phyloP scores from a whole-genome alignment of 2,797 vertebrate genomes.

The Miichthys miiuy region DNA sequence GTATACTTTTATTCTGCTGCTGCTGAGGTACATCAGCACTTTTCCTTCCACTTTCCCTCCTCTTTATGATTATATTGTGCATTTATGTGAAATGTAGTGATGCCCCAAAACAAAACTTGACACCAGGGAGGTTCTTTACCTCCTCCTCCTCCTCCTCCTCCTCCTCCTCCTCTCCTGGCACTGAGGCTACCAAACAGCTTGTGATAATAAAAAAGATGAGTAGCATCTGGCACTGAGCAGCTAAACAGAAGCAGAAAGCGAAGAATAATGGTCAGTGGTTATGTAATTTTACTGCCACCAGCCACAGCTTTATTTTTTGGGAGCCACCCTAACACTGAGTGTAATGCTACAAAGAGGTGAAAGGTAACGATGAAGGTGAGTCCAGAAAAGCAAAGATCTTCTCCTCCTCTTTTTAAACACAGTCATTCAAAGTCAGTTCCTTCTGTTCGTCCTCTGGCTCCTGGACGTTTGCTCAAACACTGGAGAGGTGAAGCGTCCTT shows the following conservation, averaged over 20 bases:
- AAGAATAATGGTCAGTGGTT: neutral
- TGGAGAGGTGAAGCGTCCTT: neutral
- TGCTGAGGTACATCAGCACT: neutral
- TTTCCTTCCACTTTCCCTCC: neutral
- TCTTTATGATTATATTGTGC: neutral
- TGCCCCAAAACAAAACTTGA: neutral
- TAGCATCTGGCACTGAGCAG: neutral
- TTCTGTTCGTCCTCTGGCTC: neutral
- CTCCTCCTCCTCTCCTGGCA: neutral
- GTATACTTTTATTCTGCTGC: neutral
- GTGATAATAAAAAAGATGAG: slow-evolving; percentile 1
- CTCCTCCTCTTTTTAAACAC: neutral
- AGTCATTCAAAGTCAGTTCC: neutral
- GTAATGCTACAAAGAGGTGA: neutral
- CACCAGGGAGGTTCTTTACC: neutral
- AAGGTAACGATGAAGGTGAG: neutral
- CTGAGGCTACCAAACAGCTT: neutral
- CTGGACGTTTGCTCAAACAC: neutral
- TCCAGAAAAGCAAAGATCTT: neutral
- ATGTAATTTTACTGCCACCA: slow-evolving; percentile 2
- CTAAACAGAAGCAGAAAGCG: neutral
- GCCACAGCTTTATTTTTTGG: neutral
- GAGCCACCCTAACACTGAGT: neutral
- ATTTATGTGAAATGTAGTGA: neutral
- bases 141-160: neutral